Percentiles rank a stretch among this genome's conserved stretches.
Evolutionary conservation across 2,113 vertebrate species (phyloP).

Genomic region (Cheirogaleus medius): DNA sequence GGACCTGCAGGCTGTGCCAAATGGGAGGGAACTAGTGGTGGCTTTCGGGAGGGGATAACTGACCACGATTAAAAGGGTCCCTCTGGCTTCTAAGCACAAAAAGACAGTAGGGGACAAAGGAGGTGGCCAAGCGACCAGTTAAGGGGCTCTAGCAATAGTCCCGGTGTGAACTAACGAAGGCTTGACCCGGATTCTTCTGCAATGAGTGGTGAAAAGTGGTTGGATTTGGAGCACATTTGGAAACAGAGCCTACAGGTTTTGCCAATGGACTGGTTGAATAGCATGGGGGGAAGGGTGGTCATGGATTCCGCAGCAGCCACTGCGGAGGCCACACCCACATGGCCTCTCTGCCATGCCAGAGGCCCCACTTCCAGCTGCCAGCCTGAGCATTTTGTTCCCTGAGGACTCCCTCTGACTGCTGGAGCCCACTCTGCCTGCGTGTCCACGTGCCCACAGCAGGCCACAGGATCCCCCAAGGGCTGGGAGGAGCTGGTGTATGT

Average conservation of each 20-base stretch:
- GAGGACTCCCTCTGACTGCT: neutral
- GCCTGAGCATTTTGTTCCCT: neutral
- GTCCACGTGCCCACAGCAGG: neutral
- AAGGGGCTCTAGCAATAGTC: no score
- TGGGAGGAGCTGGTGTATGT: neutral
- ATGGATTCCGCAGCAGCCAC: neutral
- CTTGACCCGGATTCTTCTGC: neutral
- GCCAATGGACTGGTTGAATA: neutral
- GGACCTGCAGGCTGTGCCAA: neutral
- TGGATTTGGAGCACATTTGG: neutral
- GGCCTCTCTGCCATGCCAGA: neutral
- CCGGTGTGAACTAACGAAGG: no score
- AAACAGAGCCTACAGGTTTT: neutral
- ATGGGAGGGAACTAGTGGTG: neutral
- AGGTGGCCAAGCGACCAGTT: neutral
- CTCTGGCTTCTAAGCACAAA: neutral
- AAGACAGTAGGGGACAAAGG: neutral
- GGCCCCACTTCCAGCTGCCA: neutral
- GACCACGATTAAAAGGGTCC: neutral
- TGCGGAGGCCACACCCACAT: neutral
- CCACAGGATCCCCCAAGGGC: neutral
- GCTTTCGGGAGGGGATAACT: neutral
- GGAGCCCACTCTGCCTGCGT: neutral
- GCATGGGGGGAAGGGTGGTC: no score
- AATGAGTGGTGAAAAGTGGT: neutral